Conservation (phyloP, 2,113 vertebrate genomes). For the Antechinus stuartii region DNA sequence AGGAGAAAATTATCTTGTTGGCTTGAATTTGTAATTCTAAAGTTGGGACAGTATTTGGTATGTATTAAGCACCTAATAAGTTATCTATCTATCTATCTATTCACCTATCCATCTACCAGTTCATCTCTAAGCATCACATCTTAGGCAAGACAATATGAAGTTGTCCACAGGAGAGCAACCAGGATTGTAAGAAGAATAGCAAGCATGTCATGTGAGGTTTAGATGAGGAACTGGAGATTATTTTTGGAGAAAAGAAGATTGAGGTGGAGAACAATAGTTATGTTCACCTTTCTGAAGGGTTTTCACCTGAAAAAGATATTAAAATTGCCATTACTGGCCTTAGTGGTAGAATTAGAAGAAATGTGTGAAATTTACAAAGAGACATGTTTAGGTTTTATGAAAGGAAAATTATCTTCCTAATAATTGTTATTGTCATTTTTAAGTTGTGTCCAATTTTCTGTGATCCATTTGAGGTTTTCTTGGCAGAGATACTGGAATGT, state of each 20-base stretch:
- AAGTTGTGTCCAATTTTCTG: not conserved
- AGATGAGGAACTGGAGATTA: not conserved
- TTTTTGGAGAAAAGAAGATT: not conserved
- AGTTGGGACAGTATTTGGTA: not conserved
- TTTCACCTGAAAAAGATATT: not conserved
- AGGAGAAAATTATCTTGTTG: not conserved
- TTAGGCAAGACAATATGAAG: not conserved
- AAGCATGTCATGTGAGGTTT: not conserved
- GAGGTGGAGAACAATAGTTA: not conserved
- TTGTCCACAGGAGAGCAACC: not conserved
- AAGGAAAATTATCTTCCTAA: not conserved
- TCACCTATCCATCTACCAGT: not conserved
- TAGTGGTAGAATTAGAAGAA: not conserved
- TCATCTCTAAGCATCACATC: not conserved
- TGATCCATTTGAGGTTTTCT: not conserved
- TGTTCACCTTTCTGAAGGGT: not conserved
- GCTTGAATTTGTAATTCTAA: not conserved
- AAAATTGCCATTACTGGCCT: not conserved
- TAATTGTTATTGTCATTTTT: not conserved
- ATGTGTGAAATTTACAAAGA: not conserved
- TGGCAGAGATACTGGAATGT: not conserved
- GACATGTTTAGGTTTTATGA: not conserved
- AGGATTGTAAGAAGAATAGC: not conserved
- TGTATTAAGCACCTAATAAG: not conserved
- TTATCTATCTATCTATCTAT: not conserved